Base-by-base conservation (phyloP, 92 coral and sea anemone genomes). In the Parazoanthus atlanticus region DNA sequence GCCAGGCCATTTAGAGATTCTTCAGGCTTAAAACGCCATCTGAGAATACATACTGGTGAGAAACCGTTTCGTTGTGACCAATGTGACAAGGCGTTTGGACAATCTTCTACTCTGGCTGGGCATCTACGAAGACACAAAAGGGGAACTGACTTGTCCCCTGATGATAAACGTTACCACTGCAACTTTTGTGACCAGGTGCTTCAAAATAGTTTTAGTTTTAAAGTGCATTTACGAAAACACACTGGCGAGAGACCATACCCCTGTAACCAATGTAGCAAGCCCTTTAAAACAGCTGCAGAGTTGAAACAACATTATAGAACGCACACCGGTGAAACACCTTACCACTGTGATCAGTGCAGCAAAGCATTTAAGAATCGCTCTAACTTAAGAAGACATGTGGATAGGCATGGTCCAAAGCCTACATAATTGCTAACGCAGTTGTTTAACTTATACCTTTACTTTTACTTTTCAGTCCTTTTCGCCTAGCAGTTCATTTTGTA, bases 51-150 rank as follows among this genome's bases (percentile, higher is more conserved):
- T n/a, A 82, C 86, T 19, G 75, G 76, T 21, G 75, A 65, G 15
- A 64, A 64, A 82, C 86, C 86, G 8, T 82, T 16, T 40, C 74
- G 52, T 25, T 82, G 86, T 26, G 25, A 32, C 43, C 75, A 82
- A 2, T 82, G 86, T 64, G 58, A 25, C 34, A 82, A 61, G 56
- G 23, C 75, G 19, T 82, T 82, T 65, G 31, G 21, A 40, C 73
- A 36, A 17, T 82, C 74, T 33, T 34, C 86, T 26, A 67, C 19
- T 32, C 56, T 82, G 15, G 32, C 30, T 0, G 16, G 30, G 31
- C 86, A 82, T 82, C 17, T 34, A 1, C 64, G 65, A 2, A n/a
- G 19, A 25, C 82, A 78, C 65, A 78, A 78, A 30, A 78, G 5
- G 1, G 64, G 16, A 3, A 28, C 0, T 9, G 34, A 46, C 16